Percentiles rank a stretch among this genome's conserved stretches.
Conservation (phyloP, 2,113 vertebrate genomes). For the Dasyurus viverrinus region DNA sequence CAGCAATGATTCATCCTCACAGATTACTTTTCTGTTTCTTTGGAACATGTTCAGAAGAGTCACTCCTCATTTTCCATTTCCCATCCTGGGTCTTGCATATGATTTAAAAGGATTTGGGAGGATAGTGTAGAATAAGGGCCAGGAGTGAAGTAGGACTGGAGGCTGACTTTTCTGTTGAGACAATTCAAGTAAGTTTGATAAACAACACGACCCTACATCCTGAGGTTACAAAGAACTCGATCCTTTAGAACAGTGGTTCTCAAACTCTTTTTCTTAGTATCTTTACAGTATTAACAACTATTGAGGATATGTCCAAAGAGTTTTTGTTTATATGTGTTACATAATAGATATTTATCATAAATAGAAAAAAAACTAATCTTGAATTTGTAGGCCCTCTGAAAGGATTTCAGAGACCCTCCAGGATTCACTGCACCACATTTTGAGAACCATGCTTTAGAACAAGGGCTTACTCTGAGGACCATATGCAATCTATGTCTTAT, state of each 20-base stretch:
- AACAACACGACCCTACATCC: constrained; percentile 4
- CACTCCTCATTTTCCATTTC: background rate
- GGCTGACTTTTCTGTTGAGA: constrained; percentile 14
- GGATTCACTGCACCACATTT: too few relatives aligned
- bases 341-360: too few relatives aligned
- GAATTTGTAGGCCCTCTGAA: too few relatives aligned
- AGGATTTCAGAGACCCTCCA: too few relatives aligned
- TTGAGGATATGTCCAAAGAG: too few relatives aligned
- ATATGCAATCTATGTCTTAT: background rate
- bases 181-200: constrained; percentile 13
- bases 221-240: constrained; percentile 27
- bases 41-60: constrained; percentile 12
- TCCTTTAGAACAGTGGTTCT: background rate
- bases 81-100: constrained; percentile 19
- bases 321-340: too few relatives aligned
- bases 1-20: background rate
- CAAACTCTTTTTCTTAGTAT: too few relatives aligned
- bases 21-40: constrained; percentile 50
- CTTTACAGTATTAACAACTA: too few relatives aligned
- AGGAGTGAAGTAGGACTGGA: constrained; percentile 10
- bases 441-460: too few relatives aligned
- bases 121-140: constrained; percentile 43
- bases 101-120: constrained; percentile 48
- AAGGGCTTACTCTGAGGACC: background rate
- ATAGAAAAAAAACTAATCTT: too few relatives aligned